phyloP scores from a whole-genome alignment of 1,140 invertebrate species.

The Heterodera schachtii region DNA sequence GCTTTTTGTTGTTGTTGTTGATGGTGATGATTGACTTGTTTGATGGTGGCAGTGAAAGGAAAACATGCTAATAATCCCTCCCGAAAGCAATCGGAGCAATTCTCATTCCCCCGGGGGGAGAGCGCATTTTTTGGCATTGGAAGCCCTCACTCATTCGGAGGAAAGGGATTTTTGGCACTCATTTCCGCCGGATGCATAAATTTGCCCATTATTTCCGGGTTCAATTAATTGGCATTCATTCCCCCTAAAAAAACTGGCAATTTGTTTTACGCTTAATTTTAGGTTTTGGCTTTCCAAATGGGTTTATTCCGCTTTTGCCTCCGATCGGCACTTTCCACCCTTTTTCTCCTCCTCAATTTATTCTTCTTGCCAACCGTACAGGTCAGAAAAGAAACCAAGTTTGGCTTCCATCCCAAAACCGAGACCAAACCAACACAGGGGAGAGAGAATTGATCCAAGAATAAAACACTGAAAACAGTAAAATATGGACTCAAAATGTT shows the following conservation, averaged over 20 bases:
- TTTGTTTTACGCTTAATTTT: background rate
- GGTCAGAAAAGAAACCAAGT: background rate
- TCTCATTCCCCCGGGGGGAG: background rate
- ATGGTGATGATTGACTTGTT: no score
- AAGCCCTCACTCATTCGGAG: background rate
- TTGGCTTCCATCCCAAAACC: no score
- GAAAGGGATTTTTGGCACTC: background rate
- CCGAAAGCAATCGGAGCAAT: no score
- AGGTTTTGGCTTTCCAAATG: background rate
- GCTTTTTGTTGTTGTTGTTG: background rate
- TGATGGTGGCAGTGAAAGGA: no score
- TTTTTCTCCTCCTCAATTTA: background rate
- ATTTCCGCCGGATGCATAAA: background rate
- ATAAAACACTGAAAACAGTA: no score
- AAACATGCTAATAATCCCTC: no score
- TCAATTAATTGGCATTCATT: no score
- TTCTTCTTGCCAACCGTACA: background rate
- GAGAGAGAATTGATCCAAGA: no score
- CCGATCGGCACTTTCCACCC: background rate
- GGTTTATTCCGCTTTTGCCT: conserved; percentile 5
- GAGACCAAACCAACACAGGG: background rate
- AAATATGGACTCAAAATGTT: no score
- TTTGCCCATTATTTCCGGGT: no score
- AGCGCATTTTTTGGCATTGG: background rate
- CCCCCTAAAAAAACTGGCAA: no score